A percentile compares a stretch with the other conserved stretches of the same genome.
phyloP scores from a whole-genome alignment of 2,797 vertebrate genomes.

The Streptopelia turtur region DNA sequence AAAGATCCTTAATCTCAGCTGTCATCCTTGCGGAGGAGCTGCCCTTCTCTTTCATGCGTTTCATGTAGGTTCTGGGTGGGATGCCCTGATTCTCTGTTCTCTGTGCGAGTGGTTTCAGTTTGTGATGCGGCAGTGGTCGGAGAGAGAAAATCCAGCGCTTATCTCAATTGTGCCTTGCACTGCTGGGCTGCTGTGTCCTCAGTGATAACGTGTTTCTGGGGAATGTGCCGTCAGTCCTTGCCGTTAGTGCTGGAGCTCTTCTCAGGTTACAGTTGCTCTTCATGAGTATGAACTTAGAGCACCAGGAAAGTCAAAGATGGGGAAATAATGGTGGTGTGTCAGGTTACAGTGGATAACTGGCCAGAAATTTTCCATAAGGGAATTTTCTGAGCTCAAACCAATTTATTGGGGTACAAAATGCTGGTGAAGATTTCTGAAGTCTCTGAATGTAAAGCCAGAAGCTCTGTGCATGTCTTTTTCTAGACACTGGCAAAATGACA shows the following conservation, averaged over 20 bases:
- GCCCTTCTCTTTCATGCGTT: rapidly evolving
- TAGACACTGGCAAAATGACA: background rate
- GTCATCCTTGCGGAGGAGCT: background rate
- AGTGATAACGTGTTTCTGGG: background rate
- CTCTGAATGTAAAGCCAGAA: background rate
- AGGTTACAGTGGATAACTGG: background rate
- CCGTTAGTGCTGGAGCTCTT: background rate
- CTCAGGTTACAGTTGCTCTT: background rate
- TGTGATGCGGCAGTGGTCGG: rapidly evolving
- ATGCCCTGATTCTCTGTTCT: background rate
- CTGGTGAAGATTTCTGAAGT: background rate
- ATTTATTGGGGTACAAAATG: background rate
- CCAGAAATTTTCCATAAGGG: background rate
- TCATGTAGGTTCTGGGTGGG: rapidly evolving
- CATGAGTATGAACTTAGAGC: background rate
- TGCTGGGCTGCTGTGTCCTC: background rate
- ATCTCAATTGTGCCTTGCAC: background rate
- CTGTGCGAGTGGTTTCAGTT: background rate
- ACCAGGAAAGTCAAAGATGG: rapidly evolving
- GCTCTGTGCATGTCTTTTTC: background rate
- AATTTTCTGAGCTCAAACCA: background rate
- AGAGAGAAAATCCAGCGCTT: background rate
- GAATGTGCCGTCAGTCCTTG: background rate
- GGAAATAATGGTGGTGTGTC: rapidly evolving
- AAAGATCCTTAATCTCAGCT: background rate